These are phyloP conservation scores for Aeoliscus strigatus DNA, from an alignment of 2,797 vertebrate genomes.

Conservation along the genomic window DNA sequence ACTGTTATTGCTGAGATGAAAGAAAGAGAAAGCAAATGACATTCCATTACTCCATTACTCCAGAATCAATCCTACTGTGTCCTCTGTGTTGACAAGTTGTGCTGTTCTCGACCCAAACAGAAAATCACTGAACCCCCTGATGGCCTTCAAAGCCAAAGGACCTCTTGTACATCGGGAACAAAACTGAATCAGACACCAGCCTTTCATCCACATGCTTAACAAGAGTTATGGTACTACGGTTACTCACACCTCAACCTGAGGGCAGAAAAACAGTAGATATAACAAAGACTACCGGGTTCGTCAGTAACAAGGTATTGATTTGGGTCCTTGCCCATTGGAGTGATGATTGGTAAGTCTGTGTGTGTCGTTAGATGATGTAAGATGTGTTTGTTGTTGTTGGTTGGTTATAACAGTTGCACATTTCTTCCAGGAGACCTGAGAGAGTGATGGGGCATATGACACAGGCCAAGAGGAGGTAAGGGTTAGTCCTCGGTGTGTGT, in stretches of 20 bases:
- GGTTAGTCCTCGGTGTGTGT: constrained; percentile 56
- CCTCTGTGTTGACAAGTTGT: not conserved
- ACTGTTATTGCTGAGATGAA: no score
- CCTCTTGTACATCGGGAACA: constrained; percentile 27
- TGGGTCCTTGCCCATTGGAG: constrained; percentile 37
- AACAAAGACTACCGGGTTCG: constrained; percentile 38
- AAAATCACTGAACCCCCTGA: constrained; percentile 16
- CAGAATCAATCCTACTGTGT: no score
- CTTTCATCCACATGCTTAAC: constrained; percentile 19
- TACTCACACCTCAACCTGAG: constrained; percentile 29
- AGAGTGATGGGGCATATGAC: constrained; percentile 49
- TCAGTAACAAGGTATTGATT: constrained; percentile 58
- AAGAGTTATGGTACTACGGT: constrained; percentile 12
- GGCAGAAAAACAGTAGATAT: constrained; percentile 33
- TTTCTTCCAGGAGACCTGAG: constrained; percentile 36
- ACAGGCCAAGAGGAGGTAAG: constrained; percentile 49
- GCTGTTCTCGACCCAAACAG: constrained; percentile 10
- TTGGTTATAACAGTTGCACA: constrained; percentile 15
- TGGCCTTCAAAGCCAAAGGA: constrained; percentile 19
- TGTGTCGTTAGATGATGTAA: no score
- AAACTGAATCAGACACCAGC: constrained; percentile 20
- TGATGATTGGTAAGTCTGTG: constrained; percentile 45
- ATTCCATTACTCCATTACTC: no score
- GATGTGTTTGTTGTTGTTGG: constrained; percentile 29
- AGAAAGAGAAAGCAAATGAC: no score